Conservation (phyloP, 2,888 invertebrate genomes). For the Idaea straminata region DNA sequence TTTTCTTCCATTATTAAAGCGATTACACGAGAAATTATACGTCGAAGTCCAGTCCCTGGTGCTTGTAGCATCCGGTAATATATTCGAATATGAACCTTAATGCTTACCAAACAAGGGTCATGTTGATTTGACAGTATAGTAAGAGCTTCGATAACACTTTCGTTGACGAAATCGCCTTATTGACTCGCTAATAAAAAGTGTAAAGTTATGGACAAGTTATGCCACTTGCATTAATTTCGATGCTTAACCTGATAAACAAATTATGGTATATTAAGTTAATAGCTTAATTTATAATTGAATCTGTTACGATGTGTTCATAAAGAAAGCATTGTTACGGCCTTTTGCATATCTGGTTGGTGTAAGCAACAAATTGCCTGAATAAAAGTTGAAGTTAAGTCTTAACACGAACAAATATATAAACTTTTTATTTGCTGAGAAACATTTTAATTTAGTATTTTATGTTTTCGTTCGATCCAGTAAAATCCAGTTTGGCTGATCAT, state of each 20-base stretch:
- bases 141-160: slow-evolving; percentile 56
- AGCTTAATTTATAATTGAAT: slow-evolving; percentile 80
- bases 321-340: slow-evolving; percentile 69
- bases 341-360: slow-evolving; percentile 57
- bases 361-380: slow-evolving; percentile 63
- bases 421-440: slow-evolving; percentile 43
- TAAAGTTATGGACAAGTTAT: slow-evolving; percentile 78
- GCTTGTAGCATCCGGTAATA: slow-evolving; percentile 40
- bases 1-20: slow-evolving; percentile 78
- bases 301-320: slow-evolving; percentile 68
- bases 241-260: slow-evolving; percentile 80
- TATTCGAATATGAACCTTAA: slow-evolving; percentile 41
- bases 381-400: slow-evolving; percentile 29
- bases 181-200: slow-evolving; percentile 78
- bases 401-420: slow-evolving; percentile 35
- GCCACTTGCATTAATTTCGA: slow-evolving; percentile 79
- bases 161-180: slow-evolving; percentile 75
- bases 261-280: slow-evolving; percentile 78
- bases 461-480: slow-evolving; percentile 42
- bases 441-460: slow-evolving; percentile 52
- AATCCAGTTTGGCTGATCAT: slow-evolving; percentile 44
- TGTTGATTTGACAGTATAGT: slow-evolving; percentile 33
- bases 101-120: slow-evolving; percentile 28
- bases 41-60: slow-evolving; percentile 66
- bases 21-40: slow-evolving; percentile 80